Evolutionary conservation across 2,888 invertebrate species (phyloP), one percentile per base, ranked within the genome.

Genomic region (Linnaemya vulpina): DNA sequence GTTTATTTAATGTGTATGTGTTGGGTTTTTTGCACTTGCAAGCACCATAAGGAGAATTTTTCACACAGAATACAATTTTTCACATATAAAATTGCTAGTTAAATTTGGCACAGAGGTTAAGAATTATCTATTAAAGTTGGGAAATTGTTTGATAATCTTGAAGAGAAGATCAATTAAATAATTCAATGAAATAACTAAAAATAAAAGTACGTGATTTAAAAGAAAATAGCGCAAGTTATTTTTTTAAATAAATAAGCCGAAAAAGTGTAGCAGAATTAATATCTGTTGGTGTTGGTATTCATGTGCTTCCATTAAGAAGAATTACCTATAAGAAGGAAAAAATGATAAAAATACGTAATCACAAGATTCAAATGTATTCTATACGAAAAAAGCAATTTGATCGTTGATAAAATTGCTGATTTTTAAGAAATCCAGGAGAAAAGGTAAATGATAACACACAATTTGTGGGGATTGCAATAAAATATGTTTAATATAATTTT

Each of bases 301-400:
- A 79, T 83, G 83, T 83, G 79, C 83, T 79, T 73, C 35, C 30
- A 76, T 25, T 51, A 40, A 76, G 15, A 68, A 38, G n/a, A 49
- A 5, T 25, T 40, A 60, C 13, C 67, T 62, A 3, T 10, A 43
- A 15, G 20, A 74, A 68, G 43, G 40, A 35, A 30, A 70, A 58
- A 68, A 63, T 75, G 77, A 74, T 78, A 71, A 53, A 82, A 73
- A 82, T 82, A 82, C 85, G 78, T 82, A 82, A 85, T 53, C 85
- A 60, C 40, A 77, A 67, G 71, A 35, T 49, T 76, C n/a, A 51
- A 40, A 55, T 40, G 9, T 9, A 40, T 40, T 7, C 10, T 63
- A 58, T 43, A 63, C 13, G 8, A 38, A 58, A 13, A 30, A 65
- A 58, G 7, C 15, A 62, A 17, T 35, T 43, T 55, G 63, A 25